Conservation (phyloP, 1,140 invertebrate species). For the Cyclargus thomasi region DNA sequence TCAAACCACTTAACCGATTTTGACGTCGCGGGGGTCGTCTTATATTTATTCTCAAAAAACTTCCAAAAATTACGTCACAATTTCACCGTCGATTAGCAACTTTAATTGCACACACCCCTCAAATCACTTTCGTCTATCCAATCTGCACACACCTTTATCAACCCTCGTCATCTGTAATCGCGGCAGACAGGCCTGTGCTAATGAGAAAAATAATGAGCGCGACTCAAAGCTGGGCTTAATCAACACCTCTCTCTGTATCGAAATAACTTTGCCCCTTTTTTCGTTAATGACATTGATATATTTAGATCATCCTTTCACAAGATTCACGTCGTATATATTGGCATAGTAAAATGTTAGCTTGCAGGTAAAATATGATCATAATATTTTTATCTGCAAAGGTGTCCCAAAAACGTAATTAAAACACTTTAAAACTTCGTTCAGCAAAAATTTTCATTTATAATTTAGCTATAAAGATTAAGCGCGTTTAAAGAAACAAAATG, state of each 20-base stretch:
- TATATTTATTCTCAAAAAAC: not conserved
- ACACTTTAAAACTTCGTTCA: too few relatives aligned
- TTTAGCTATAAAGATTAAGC: too few relatives aligned
- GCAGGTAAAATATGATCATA: too few relatives aligned
- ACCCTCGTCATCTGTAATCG: conserved; percentile 50
- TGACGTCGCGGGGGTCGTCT: too few relatives aligned
- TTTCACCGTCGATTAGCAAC: conserved; percentile 6
- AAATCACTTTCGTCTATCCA: conserved; percentile 16
- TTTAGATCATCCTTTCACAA: not conserved
- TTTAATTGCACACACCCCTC: not conserved
- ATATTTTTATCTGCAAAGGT: too few relatives aligned
- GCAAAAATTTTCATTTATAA: too few relatives aligned
- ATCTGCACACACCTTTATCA: conserved; percentile 25
- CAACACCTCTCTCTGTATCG: conserved; percentile 37
- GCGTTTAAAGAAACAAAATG: too few relatives aligned
- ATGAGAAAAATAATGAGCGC: conserved; percentile 65
- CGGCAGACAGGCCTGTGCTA: conserved; percentile 45
- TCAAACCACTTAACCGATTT: too few relatives aligned
- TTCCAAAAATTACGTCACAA: not conserved
- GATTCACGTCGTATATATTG: too few relatives aligned
- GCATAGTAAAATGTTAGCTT: too few relatives aligned
- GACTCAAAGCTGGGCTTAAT: conserved; percentile 40
- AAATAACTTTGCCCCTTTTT: conserved; percentile 30
- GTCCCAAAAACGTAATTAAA: too few relatives aligned
- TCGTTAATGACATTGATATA: conserved; percentile 12